Percentiles rank a stretch among this genome's conserved stretches.
These are phyloP conservation scores for Acronicta psi DNA, from an alignment of 2,888 invertebrate genomes.

Conservation along the genomic window DNA sequence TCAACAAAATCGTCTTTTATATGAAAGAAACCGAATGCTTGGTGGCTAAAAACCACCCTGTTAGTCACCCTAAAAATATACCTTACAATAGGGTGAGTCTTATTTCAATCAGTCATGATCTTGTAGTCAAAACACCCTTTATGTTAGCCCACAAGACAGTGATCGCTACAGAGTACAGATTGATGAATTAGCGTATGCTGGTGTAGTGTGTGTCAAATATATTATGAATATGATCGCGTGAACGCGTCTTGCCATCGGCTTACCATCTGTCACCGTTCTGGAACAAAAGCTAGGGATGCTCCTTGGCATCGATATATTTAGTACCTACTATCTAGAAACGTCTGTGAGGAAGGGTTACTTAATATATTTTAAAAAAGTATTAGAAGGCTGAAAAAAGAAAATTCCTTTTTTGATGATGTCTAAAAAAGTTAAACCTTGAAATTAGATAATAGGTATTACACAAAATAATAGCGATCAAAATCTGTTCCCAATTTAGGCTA, in stretches of 20 bases:
- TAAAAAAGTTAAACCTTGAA: too few species aligned
- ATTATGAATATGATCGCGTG: conserved; percentile 60
- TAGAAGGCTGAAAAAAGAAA: too few species aligned
- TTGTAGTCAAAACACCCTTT: conserved; percentile 25
- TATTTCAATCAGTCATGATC: conserved; percentile 33
- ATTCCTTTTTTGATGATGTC: too few species aligned
- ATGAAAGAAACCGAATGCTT: too few species aligned
- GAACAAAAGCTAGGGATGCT: conserved; percentile 48
- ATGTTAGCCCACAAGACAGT: conserved; percentile 14
- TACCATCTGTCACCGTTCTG: conserved; percentile 75
- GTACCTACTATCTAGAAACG: too few species aligned
- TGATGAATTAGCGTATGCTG: conserved; percentile 46
- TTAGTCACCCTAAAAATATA: not conserved
- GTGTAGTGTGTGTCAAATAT: conserved; percentile 59
- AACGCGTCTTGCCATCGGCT: conserved; percentile 62
- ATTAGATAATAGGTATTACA: too few species aligned
- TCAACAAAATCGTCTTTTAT: too few species aligned
- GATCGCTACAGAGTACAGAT: conserved; percentile 49
- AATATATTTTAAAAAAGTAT: too few species aligned
- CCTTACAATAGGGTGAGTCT: not conserved
- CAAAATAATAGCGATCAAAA: too few species aligned
- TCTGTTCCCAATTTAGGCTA: too few species aligned
- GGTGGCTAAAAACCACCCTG: too few species aligned
- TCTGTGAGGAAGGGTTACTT: not conserved
- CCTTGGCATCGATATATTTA: conserved; percentile 22